phyloP scores from a whole-genome alignment of 1,140 invertebrate species.

The Leptoteleia sp. region DNA sequence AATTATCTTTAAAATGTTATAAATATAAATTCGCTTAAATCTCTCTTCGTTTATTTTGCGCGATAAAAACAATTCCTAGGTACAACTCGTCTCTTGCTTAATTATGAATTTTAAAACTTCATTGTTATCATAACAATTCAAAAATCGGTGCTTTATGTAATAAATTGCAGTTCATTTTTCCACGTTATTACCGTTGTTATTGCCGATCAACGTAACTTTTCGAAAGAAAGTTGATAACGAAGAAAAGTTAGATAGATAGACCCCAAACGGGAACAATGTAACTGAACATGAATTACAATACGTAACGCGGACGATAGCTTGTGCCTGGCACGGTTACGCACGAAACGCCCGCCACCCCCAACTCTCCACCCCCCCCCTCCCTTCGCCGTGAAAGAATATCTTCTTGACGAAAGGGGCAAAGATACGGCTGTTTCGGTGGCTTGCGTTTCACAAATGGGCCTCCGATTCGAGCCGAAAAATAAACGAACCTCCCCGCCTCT shows the following conservation, averaged over 20 bases:
- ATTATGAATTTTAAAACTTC: too few species aligned
- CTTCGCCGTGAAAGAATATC: conserved; percentile 34
- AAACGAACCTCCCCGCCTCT: conserved; percentile 57
- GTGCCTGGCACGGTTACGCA: conserved; percentile 58
- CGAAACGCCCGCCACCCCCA: conserved; percentile 26
- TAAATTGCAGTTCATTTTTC: not conserved
- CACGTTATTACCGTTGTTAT: not conserved
- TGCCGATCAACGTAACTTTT: conserved; percentile 20
- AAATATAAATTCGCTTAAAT: too few species aligned
- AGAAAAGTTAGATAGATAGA: conserved; percentile 40
- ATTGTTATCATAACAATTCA: too few species aligned
- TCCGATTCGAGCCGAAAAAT: conserved; percentile 48
- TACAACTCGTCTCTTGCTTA: too few species aligned
- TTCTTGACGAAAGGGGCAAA: conserved; percentile 33
- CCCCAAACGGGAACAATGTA: conserved; percentile 17
- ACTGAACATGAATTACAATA: conserved; percentile 46
- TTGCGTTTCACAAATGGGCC: conserved; percentile 59
- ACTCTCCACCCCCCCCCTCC: conserved; percentile 2
- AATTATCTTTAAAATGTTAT: too few species aligned
- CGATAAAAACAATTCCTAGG: too few species aligned
- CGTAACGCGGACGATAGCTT: conserved; percentile 26
- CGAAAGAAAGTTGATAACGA: conserved; percentile 12
- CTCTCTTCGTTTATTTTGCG: too few species aligned
- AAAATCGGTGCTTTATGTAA: too few species aligned
- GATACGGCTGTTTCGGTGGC: conserved; percentile 34